phyloP scores from a whole-genome alignment of 2,888 invertebrate species.

The Drosophila gaucha region DNA sequence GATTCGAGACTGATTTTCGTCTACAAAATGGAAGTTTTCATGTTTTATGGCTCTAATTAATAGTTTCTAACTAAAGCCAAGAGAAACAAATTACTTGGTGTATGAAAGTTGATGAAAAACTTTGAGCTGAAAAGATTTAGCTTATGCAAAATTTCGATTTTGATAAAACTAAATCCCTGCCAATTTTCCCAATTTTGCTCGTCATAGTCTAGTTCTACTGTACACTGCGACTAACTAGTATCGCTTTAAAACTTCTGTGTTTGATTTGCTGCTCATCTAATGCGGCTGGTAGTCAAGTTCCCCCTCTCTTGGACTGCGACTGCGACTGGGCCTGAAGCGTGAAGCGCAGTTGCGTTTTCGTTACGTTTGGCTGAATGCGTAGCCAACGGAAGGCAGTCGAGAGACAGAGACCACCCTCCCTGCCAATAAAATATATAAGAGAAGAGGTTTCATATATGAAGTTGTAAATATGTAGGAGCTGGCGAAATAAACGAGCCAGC shows the following conservation, averaged over 20 bases:
- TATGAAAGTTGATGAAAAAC: too few relatives aligned
- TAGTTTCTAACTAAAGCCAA: background rate
- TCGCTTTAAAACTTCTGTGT: slow-evolving; percentile 26
- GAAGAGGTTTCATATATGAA: slow-evolving; percentile 63
- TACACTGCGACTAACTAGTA: slow-evolving; percentile 10
- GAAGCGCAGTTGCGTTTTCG: slow-evolving; percentile 80
- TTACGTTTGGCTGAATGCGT: slow-evolving; percentile 75
- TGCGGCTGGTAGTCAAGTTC: slow-evolving; percentile 50
- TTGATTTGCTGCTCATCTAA: slow-evolving; percentile 58
- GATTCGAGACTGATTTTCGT: background rate
- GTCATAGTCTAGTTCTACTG: slow-evolving; percentile 27
- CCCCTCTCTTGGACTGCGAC: slow-evolving; percentile 6
- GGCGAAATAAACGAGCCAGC: slow-evolving; percentile 66
- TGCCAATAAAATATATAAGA: slow-evolving; percentile 51
- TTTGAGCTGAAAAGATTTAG: background rate
- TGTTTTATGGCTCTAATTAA: background rate
- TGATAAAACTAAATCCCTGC: too few relatives aligned
- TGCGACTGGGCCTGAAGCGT: slow-evolving; percentile 64
- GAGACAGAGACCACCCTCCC: slow-evolving; percentile 65
- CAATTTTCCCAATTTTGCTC: background rate
- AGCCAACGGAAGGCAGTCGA: slow-evolving; percentile 36
- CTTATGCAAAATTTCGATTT: too few relatives aligned
- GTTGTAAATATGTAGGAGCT: slow-evolving; percentile 69
- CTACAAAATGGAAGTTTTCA: background rate
- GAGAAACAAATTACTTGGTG: too few relatives aligned